Base-by-base conservation (phyloP, 2,797 vertebrate species). In the Tinamus major region DNA sequence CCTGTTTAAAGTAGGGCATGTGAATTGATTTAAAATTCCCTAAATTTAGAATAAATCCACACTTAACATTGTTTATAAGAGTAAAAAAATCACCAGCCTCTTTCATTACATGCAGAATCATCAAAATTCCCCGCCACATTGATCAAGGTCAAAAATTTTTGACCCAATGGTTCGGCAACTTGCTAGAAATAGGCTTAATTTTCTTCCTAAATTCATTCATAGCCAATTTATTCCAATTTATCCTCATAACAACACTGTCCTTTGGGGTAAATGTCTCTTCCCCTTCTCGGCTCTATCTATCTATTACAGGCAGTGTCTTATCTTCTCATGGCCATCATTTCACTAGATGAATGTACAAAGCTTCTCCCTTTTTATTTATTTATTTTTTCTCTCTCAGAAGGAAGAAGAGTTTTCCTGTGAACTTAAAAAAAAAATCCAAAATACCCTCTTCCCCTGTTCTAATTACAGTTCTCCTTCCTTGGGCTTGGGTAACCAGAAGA, bases 121-220 rank as follows among this genome's bases (percentile, higher is more conserved):
- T 83, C 64, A 90, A 86, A 92, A 91, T 76, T 93, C 63, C 19
- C 13, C 19, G 10, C 33, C 74, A 51, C 63, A 37, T 65, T 64
- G 63, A 86, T 70, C 39, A 91, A 91, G 78, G 87, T 82, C 91
- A 90, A 76, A 92, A 48, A 74, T 63, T 61, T 90, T 51, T 74
- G 63, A 88, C 67, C 51, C 23, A 16, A 15, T 21, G 29, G 24
- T 74, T 91, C 63, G 84, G 27, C 24, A 77, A 19, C 35, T 88
- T 84, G 58, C 48, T 68, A 87, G 24, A 85, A 92, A 79, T 84
- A n/a, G 84, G n/a, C 15, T 53, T 74, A 56, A 86, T 93, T 88
- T 91, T 86, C 29, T 90, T 75, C 33, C 17, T 20, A 90, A 77
- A 88, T 86, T 91, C 88, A 93, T 92, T 94, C 48, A 74, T 44